phyloP scores from a whole-genome alignment of 2,888 invertebrate species.

The Gibbula magus region DNA sequence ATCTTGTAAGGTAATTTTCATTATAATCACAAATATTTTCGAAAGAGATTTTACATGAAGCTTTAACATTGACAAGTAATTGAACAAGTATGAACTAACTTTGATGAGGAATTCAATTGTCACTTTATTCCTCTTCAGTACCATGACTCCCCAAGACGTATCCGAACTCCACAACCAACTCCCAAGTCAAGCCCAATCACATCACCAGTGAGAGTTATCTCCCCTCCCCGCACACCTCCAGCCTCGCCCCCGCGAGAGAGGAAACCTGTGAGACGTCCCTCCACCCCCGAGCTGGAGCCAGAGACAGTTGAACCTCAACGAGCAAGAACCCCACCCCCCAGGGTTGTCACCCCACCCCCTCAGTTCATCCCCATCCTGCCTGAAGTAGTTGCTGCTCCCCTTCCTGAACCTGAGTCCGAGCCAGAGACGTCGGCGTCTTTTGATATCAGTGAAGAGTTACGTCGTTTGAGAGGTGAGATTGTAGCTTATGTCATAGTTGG shows the following conservation, averaged over 20 bases:
- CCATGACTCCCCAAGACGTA: constrained; percentile 27
- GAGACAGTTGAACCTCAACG: background rate
- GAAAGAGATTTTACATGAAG: no score
- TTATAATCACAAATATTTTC: no score
- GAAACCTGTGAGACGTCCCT: background rate
- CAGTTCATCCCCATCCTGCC: background rate
- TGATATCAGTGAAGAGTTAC: constrained; percentile 62
- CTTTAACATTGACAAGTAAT: no score
- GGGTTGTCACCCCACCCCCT: constrained; percentile 14
- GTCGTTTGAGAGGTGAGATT: constrained; percentile 55
- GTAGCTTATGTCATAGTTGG: background rate
- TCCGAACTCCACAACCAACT: constrained; percentile 48
- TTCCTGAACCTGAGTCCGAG: constrained; percentile 52
- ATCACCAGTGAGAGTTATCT: constrained; percentile 20
- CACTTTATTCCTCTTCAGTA: background rate
- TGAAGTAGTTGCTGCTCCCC: background rate
- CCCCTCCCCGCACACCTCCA: constrained; percentile 48
- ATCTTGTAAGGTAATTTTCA: no score
- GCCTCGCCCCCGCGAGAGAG: constrained; percentile 36
- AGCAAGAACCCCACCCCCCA: background rate
- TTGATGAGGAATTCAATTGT: background rate
- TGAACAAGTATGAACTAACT: no score
- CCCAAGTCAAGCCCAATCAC: constrained; percentile 53
- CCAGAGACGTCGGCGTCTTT: constrained; percentile 60
- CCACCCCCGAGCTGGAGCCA: no score